Evolutionary conservation across 2,113 vertebrate species (phyloP), one percentile per base, ranked within the genome.

Genomic region (Mirza zaza): DNA sequence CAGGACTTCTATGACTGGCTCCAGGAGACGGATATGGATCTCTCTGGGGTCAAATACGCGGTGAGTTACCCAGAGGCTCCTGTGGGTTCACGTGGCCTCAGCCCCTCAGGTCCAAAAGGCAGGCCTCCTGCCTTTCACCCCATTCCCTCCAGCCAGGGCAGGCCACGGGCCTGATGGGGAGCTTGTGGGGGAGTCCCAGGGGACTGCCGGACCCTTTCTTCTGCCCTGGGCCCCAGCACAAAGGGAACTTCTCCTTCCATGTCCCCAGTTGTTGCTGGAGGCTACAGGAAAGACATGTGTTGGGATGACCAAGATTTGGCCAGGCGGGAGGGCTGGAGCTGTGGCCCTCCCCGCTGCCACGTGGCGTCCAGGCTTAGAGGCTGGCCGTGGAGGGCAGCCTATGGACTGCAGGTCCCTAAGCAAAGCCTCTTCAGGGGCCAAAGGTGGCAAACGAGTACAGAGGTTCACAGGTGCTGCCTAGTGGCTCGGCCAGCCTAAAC

Each of bases 1-100:
- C 99, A 99, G 96, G 99, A 99, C 97, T 99, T 99, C 98, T 99
- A 99, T 0, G 99, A 99, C 97, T 99, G 99, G 99, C 98, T 99
- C 71, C 99, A 99, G 97, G 99, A 99, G 97, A 98, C 99, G 0
- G 99, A 99, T 0, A 86, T 98, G 3, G 98, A 99, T 94, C 98
- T 99, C 27, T 98, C 99, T 0, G 99, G 99, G 39, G 98, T 99
- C 55, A 99, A 99, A 17, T 99, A 97, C 61, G 99, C 99, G 10
- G 99, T 99, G 97, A 99, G 99, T 99, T n/a, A 4, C 55, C 76
- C 25, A 9, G 0, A 59, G 29, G 3, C 32, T 14, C 6, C 67
- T 48, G 2, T 0, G 79, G 88, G 63, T 32, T 8, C 4, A 0
- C 23, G 57, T 0, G 8, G 34, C 50, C 48, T 63, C 0, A 1